Evolutionary conservation across 2,888 invertebrate genomes (phyloP), one percentile per base, ranked within the genome.

Genomic region (Aphodius sticticus): DNA sequence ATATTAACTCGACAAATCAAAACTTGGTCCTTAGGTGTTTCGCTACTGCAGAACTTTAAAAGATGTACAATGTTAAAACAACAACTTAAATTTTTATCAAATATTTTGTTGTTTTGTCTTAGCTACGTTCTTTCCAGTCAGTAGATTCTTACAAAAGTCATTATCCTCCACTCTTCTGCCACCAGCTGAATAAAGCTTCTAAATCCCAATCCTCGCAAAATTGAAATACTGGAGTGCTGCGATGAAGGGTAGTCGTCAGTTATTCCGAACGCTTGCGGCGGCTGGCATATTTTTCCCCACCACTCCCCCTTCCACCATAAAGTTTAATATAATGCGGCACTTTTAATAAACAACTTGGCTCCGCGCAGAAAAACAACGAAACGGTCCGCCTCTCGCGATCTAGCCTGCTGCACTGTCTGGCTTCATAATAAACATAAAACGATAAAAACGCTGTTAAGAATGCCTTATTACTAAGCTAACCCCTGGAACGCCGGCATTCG

Each of bases 281-380:
- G 26, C 26, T 26, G 26, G 26, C 53, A 53, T 53, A 53, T 53
- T 53, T 53, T 53, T 53, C 53, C 53, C 53, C 7, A 53, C 53
- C 53, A 53, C 53, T 53, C 53, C 53, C 53, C 53, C 9, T 5
- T 12, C 53, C 53, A 12, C 53, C 53, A 12, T 53, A 53, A 53
- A 53, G 53, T 53, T 53, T 53, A 53, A 53, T 53, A 53, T 53
- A 53, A 53, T 53, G 53, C 53, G 53, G 53, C 53, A 53, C 53
- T 9, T 53, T 53, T 53, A 53, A 53, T 53, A 53, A 53, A 53
- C 12, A 53, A 53, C 53, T 53, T 53, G 12, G 53, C 53, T 12
- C 53, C 53, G 7, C 7, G 4, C 53, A 53, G 53, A 53, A 53
- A 53, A 53, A 53, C 9, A 53, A 53, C 53, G 7, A 53, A 53